Evolutionary conservation across 2,113 vertebrate species (phyloP).

Genomic region (Chaetura pelagica): DNA sequence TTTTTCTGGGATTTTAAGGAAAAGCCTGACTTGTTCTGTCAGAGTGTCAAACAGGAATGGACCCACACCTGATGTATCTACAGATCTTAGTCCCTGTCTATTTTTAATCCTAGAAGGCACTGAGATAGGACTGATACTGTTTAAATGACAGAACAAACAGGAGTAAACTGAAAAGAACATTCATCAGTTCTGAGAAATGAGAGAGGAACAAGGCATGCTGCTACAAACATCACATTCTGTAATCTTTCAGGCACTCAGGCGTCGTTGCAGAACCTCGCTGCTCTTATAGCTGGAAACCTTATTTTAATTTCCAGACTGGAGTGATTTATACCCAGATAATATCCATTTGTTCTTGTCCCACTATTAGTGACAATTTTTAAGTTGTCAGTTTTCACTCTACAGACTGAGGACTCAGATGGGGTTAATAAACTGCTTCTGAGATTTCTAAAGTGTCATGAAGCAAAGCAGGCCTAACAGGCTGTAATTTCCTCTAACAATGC

Average conservation of each 20-base stretch:
- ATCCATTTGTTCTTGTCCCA: neutral
- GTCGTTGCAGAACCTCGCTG: neutral
- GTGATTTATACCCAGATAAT: conserved; percentile 1
- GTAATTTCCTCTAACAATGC: neutral
- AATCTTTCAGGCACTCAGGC: neutral
- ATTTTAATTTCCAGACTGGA: conserved; percentile 4
- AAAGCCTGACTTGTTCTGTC: neutral
- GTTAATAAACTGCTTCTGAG: neutral
- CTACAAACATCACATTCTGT: neutral
- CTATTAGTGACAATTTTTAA: neutral
- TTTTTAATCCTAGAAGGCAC: neutral
- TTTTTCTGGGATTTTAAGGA: conserved; percentile 10
- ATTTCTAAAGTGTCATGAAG: neutral
- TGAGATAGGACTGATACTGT: neutral
- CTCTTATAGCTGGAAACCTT: neutral
- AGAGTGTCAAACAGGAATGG: neutral
- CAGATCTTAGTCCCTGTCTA: neutral
- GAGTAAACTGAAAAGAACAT: neutral
- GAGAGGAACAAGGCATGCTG: neutral
- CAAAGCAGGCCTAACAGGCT: neutral
- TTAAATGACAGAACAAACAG: neutral
- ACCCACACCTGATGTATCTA: neutral
- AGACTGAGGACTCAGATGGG: neutral
- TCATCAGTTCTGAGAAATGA: conserved; percentile 21
- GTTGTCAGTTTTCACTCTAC: neutral